Evolutionary conservation across 2,113 vertebrate species (phyloP).

Genomic region (Arenaria interpres): DNA sequence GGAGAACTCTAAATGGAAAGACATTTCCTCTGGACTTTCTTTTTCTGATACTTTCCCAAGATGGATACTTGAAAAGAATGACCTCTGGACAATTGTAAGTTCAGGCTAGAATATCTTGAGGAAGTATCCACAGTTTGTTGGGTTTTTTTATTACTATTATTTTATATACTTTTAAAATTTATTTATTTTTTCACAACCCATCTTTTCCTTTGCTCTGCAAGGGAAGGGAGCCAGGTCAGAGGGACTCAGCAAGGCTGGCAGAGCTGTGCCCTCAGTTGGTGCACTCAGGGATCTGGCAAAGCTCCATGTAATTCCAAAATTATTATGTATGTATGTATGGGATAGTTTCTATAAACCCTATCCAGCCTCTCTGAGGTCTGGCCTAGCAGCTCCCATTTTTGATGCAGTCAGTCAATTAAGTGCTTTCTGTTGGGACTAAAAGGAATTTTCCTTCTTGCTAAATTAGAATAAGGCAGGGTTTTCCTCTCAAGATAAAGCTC

Average conservation of each 20-base stretch:
- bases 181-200: neutral
- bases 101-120: neutral
- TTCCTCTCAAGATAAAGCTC: neutral
- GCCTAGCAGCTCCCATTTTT: neutral
- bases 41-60: neutral
- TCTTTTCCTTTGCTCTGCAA: neutral
- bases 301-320: neutral
- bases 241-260: neutral
- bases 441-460: neutral
- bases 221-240: neutral
- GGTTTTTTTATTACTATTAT: neutral
- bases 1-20: neutral
- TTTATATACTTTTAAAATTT: neutral
- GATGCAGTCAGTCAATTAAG: neutral
- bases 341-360: neutral
- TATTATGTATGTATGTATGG: neutral
- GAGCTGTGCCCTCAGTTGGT: neutral
- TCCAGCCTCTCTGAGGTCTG: neutral
- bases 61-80: neutral
- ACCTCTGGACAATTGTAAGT: neutral
- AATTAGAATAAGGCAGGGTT: neutral
- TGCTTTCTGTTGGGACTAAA: neutral
- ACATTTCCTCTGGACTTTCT: neutral
- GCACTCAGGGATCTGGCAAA: neutral
- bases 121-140: neutral